Base-by-base conservation (phyloP, 1,140 invertebrate species). In the Drusus annulatus region DNA sequence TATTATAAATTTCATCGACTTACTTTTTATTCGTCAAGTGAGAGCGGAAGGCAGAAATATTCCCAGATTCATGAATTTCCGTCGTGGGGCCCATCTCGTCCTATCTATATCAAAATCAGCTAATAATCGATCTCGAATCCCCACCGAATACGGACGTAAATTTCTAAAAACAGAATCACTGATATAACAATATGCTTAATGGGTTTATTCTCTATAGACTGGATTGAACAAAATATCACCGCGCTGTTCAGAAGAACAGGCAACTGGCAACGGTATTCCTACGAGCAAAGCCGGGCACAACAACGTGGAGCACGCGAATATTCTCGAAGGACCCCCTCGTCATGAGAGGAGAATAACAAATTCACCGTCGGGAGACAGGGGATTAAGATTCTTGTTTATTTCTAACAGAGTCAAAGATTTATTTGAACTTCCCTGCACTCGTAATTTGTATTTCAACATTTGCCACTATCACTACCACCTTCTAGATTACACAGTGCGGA, bases 311-410 rank as follows among this genome's bases (percentile, higher is more conserved):
- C 63, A 62, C 21, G 28, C 15, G 31, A 1, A 68, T 68, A 68
- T 50, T 19, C 63, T 68, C 63, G 10, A 16, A 45, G 63, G 63
- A 21, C 28, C 15, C 31, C 31, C 63, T 50, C 31, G 21, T 68
- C 63, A 68, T 50, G 23, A 19, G 58, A 3, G 58, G 2, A 19
- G 21, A 54, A 54, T 21, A 45, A 68, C 63, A 36, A 17, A 31
- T 68, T 21, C 45, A 31, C n/a, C 31, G n/a, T 23, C 19, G 16
- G 19, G 19, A 25, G 60, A 21, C 16, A 13, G 13, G 25, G 63
- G 31, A 36, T 68, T n/a, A 36, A 15, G 16, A 19, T 68, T 36
- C 23, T 63, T 63, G 60, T 63, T 63, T 63, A 63, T 63, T 63
- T 25, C 60, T 25, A 28, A 7, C 23, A 36, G 31, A 36, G 31